phyloP scores from a whole-genome alignment of 1,140 invertebrate species.

The Apis laboriosa region DNA sequence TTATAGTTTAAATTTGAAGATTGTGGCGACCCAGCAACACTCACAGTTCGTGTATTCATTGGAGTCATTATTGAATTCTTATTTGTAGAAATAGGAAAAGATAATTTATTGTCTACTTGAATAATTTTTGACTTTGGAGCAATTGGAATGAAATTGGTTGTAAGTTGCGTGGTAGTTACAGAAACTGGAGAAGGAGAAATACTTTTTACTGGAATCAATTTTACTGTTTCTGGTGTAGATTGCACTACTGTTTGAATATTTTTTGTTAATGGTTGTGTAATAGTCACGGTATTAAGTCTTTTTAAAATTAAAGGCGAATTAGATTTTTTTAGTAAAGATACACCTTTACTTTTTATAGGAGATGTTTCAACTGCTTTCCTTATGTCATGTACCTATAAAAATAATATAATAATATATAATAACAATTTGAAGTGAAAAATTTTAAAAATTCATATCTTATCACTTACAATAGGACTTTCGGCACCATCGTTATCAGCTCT shows the following conservation, averaged over 20 bases:
- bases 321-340: constrained; percentile 72
- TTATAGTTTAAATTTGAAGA: constrained; percentile 58
- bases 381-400: constrained; percentile 69
- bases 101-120: constrained; percentile 35
- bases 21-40: neutral
- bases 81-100: constrained; percentile 22
- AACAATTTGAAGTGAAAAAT: neutral
- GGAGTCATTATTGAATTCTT: constrained; percentile 5
- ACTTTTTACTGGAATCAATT: constrained; percentile 65
- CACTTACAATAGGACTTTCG: constrained; percentile 62
- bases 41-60: constrained; percentile 8
- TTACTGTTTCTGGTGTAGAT: constrained; percentile 61
- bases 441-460: neutral
- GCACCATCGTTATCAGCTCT: constrained; percentile 31
- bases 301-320: constrained; percentile 71
- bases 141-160: constrained; percentile 37
- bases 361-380: constrained; percentile 71
- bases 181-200: constrained; percentile 37
- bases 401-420: neutral
- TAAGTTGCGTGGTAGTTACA: neutral
- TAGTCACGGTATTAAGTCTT: constrained; percentile 52
- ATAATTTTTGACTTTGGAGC: constrained; percentile 40
- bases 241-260: constrained; percentile 54
- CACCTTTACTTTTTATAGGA: constrained; percentile 56
- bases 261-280: constrained; percentile 4